phyloP scores from a whole-genome alignment of 2,113 vertebrate genomes.

The Malurus cyaneus region DNA sequence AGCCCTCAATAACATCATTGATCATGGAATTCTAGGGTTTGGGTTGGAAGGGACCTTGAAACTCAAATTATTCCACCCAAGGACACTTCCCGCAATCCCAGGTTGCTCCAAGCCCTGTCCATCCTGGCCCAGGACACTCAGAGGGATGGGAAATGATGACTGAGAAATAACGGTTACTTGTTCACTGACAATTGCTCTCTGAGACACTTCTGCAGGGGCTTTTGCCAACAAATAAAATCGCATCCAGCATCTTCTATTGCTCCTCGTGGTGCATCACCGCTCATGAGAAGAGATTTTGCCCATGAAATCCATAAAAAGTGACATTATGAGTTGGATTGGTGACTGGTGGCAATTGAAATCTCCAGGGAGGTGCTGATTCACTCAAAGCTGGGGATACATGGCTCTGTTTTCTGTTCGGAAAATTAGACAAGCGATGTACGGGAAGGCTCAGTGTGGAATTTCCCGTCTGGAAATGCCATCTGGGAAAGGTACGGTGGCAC shows the following conservation, averaged over 20 bases:
- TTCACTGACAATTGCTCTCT: neutral
- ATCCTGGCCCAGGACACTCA: neutral
- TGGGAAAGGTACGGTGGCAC: neutral
- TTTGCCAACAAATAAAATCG: neutral
- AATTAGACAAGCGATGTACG: neutral
- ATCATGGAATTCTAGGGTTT: neutral
- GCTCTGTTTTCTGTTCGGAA: neutral
- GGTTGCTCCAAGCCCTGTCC: neutral
- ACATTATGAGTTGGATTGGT: neutral
- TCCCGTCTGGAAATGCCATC: conserved; percentile 19
- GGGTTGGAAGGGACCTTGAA: neutral
- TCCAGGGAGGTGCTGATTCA: conserved; percentile 23
- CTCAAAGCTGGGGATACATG: neutral
- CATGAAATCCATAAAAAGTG: neutral
- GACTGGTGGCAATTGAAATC: neutral
- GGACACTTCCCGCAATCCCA: neutral
- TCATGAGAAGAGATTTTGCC: neutral
- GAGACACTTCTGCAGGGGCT: neutral
- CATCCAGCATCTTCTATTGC: neutral
- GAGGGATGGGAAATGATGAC: neutral
- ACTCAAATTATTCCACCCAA: neutral
- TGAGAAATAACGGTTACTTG: accelerated
- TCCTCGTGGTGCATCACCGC: neutral
- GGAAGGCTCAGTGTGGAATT: neutral
- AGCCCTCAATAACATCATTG: neutral